Percentiles rank a stretch among this genome's conserved stretches.
phyloP scores from a whole-genome alignment of 2,888 invertebrate species.

The Acanthosoma haemorrhoidale region DNA sequence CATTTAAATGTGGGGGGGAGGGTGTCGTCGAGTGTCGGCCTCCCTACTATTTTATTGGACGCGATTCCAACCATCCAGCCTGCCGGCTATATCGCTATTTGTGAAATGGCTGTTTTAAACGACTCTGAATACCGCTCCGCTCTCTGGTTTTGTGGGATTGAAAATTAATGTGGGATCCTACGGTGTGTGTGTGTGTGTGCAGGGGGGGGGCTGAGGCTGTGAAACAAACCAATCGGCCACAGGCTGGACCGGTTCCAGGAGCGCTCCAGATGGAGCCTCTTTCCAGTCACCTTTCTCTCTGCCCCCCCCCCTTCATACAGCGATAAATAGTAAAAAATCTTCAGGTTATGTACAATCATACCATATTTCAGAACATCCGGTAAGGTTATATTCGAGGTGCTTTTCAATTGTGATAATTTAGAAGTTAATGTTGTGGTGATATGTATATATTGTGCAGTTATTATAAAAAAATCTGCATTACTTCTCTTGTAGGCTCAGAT shows the following conservation, averaged over 20 bases:
- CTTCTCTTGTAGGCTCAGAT: too few relatives aligned
- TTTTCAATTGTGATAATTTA: too few relatives aligned
- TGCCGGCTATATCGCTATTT: slow-evolving; percentile 9
- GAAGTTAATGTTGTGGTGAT: too few relatives aligned
- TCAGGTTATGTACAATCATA: too few relatives aligned
- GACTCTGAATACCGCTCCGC: slow-evolving; percentile 19
- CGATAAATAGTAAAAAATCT: not conserved
- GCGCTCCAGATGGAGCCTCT: not conserved
- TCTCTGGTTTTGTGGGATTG: slow-evolving; percentile 23
- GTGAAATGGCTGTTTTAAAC: slow-evolving; percentile 24
- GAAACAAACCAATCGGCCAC: slow-evolving; percentile 24
- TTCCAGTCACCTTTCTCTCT: not conserved
- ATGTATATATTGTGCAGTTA: too few relatives aligned
- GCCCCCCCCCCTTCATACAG: not conserved
- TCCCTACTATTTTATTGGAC: not conserved
- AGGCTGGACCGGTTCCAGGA: slow-evolving; percentile 4
- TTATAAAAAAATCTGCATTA: too few relatives aligned
- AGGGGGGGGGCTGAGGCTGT: not conserved
- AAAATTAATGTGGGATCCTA: slow-evolving; percentile 19
- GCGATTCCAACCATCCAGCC: slow-evolving; percentile 3
- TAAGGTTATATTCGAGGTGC: too few relatives aligned
- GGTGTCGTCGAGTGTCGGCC: not conserved
- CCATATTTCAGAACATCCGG: too few relatives aligned
- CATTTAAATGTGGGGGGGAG: not conserved
- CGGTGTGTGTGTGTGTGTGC: not conserved